phyloP scores from a whole-genome alignment of 2,797 vertebrate genomes.

The Cyclopterus lumpus region DNA sequence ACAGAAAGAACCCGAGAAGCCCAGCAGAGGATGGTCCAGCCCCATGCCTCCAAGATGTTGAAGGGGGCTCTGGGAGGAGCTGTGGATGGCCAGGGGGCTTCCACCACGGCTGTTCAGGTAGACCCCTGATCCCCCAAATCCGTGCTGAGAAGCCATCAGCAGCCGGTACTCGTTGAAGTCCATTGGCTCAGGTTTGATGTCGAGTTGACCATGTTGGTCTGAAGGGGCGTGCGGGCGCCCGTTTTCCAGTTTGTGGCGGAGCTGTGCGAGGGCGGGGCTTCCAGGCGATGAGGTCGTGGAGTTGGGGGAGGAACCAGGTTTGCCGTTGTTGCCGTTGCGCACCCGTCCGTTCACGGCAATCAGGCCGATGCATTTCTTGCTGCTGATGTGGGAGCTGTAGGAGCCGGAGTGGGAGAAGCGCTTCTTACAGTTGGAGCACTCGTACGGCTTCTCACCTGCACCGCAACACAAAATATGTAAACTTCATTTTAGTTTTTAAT shows the following conservation, averaged over 20 bases:
- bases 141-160: conserved; percentile 88
- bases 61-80: conserved; percentile 91
- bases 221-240: conserved; percentile 88
- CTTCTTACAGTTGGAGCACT: conserved; percentile 99
- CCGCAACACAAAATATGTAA: neutral
- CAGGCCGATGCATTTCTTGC: conserved; percentile 97
- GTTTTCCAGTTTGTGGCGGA: conserved; percentile 96
- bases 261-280: conserved; percentile 92
- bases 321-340: conserved; percentile 86
- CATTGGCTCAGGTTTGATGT: conserved; percentile 94
- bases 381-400: conserved; percentile 99
- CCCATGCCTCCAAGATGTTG: conserved; percentile 90
- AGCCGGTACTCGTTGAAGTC: conserved; percentile 95
- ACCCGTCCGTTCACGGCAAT: conserved; percentile 92
- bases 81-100: conserved; percentile 89
- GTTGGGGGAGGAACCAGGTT: conserved; percentile 93
- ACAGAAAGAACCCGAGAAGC: conserved; percentile 84
- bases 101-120: conserved; percentile 91
- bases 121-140: conserved; percentile 87
- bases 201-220: conserved; percentile 88
- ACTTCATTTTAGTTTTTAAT: neutral
- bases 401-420: conserved; percentile 98
- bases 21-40: conserved; percentile 88
- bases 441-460: conserved; percentile 97
- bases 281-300: conserved; percentile 94